Percentiles rank a stretch among this genome's conserved stretches.
Evolutionary conservation across 2,113 vertebrate species (phyloP).

Genomic region (human (Homo sapiens)): GRCh38 chr1:36815501-36816000

Average conservation of each 20-base stretch:
- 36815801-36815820: too few relatives aligned
- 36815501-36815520: not conserved
- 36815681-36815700: not conserved
- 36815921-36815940: too few relatives aligned
- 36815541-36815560: not conserved
- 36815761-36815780: too few relatives aligned
- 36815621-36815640: not conserved
- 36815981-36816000: too few relatives aligned
- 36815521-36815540: not conserved
- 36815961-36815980: too few relatives aligned
- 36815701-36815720: not conserved
- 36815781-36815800: too few relatives aligned
- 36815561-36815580: not conserved
- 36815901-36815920: too few relatives aligned
- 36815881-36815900: too few relatives aligned
- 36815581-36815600: not conserved
- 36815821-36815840: too few relatives aligned
- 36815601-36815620: not conserved
- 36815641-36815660: not conserved
- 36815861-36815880: too few relatives aligned
- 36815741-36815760: not conserved
- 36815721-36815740: not conserved
- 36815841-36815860: too few relatives aligned
- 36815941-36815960: too few relatives aligned
- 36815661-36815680: not conserved